Evolutionary conservation across 2,113 vertebrate genomes (phyloP), one percentile per base, ranked within the genome.

Genomic region (Ranitomeya variabilis): DNA sequence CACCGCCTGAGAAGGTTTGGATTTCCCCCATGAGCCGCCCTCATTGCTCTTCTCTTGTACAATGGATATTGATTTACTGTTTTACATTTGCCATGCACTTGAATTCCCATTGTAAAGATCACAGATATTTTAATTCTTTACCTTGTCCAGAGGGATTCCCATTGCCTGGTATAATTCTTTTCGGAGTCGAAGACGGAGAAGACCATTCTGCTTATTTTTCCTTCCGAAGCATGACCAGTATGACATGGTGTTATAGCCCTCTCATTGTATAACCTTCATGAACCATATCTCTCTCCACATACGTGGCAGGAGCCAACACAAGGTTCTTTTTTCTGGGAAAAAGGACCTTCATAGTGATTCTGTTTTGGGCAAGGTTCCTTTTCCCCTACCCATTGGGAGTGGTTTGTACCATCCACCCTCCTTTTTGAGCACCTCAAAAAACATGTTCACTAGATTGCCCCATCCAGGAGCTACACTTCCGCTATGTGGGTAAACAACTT

Each of bases 51-150:
- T 1, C 79, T 81, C 11, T 52, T 76, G 73, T 76, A 81, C 79
- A 60, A 37, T 62, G 57, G 79, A 81, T 81, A 81, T 60, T 60
- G 54, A 59, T 80, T 80, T 26, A 59, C n/a, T 80, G 52, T 59
- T 59, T 5, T 21, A 26, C 52, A 80, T 45, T 77, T 54, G 16
- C 51, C 18, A 2, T 21, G 21, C 21, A 26, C n/a, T 55, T 59
- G 55, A 59, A 18, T 60, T 80, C 23, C 55, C 54, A 11, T 67
- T 83, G 62, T 83, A 31, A 80, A 60, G 5, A 80, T 80, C 52
- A 45, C 52, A 80, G 52, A 55, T 59, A 57, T 80, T 26, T 14
- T n/a, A 55, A 23, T 59, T 14, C 55, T 57, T 80, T 59, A 26
- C 54, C 26, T 59, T 80, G 55, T 59, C 54, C 78, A 5, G 52